These are phyloP conservation scores for Nasonovia ribisnigri DNA, from an alignment of 2,888 invertebrate genomes.

Conservation along the genomic window DNA sequence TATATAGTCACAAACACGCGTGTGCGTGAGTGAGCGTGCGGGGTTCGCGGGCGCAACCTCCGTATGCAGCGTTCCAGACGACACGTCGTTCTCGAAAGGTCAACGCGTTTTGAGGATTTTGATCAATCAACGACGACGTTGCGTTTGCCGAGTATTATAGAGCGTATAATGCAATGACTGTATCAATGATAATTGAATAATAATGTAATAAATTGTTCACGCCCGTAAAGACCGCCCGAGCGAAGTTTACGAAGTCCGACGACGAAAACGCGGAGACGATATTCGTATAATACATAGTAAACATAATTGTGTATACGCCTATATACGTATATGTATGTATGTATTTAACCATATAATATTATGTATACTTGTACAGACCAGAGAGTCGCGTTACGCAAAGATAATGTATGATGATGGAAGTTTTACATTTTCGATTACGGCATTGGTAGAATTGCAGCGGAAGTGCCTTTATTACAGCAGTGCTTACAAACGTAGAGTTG, in stretches of 20 bases:
- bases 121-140: neutral
- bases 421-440: slow-evolving; percentile 38
- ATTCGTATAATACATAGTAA: neutral
- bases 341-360: neutral
- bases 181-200: slow-evolving; percentile 8
- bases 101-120: slow-evolving; percentile 35
- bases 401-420: neutral
- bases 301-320: neutral
- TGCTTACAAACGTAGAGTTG: slow-evolving; percentile 19
- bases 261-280: neutral
- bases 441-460: slow-evolving; percentile 33
- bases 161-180: neutral
- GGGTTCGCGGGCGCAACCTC: neutral
- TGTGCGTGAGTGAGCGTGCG: neutral
- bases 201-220: slow-evolving; percentile 9
- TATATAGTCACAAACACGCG: slow-evolving; percentile 36
- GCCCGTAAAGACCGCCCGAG: neutral
- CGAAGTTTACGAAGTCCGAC: neutral
- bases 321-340: neutral
- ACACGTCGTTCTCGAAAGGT: slow-evolving; percentile 25
- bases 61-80: neutral
- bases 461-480: neutral
- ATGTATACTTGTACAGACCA: neutral
- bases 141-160: neutral
- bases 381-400: neutral